phyloP scores from a whole-genome alignment of 2,797 vertebrate genomes.

The Ispidina lecontei region DNA sequence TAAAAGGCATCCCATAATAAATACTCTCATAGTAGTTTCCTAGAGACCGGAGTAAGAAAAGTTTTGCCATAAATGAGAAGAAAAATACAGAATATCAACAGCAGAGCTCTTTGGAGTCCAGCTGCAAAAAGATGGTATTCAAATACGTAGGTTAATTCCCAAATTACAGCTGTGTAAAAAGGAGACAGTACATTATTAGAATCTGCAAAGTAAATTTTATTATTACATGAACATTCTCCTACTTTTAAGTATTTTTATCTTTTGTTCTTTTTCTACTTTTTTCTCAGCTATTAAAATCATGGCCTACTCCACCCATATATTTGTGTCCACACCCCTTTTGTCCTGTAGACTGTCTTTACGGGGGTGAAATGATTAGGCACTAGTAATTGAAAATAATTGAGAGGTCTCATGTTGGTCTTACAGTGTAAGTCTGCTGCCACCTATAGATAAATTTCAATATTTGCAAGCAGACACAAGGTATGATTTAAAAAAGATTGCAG shows the following conservation, averaged over 20 bases:
- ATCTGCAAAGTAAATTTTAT: neutral
- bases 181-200: neutral
- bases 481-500: neutral
- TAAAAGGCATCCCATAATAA: conserved; percentile 8
- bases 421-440: conserved; percentile 77
- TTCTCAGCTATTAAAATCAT: neutral
- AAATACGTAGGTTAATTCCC: neutral
- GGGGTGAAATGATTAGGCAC: neutral
- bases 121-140: neutral
- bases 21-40: conserved; percentile 7
- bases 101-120: neutral
- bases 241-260: neutral
- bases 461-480: neutral
- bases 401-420: neutral
- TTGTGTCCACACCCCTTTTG: neutral
- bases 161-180: neutral
- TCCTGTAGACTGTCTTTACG: neutral
- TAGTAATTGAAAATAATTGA: conserved; percentile 32
- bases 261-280: neutral
- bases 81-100: neutral
- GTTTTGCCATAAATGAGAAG: conserved; percentile 5
- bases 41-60: conserved; percentile 20
- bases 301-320: neutral
- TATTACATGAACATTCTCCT: neutral
- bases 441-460: conserved; percentile 58